Evolutionary conservation across 1,140 invertebrate genomes (phyloP).

Genomic region (Halesus radiatus): DNA sequence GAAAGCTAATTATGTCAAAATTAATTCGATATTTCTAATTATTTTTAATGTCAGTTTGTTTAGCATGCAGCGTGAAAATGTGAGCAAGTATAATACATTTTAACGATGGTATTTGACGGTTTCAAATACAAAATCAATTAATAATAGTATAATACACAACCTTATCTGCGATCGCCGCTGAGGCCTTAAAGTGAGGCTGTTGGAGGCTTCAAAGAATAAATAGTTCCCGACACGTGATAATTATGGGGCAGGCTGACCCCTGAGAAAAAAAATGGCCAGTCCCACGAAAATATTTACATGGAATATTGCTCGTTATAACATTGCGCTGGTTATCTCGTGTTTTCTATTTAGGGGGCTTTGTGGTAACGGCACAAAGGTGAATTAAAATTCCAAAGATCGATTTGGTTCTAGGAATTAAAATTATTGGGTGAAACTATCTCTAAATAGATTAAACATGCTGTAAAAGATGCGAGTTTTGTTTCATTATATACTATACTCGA

Average conservation of each 20-base stretch:
- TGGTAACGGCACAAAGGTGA: no score
- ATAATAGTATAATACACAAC: conserved; percentile 47
- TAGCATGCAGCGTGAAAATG: not conserved
- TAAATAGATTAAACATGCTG: no score
- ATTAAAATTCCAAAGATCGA: no score
- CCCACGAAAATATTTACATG: not conserved
- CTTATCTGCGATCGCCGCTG: conserved; percentile 51
- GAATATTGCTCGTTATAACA: no score
- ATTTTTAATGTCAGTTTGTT: not conserved
- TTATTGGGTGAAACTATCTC: no score
- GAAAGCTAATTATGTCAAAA: no score
- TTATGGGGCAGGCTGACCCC: conserved; percentile 36
- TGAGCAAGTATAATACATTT: not conserved
- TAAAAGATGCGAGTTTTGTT: no score
- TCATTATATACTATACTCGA: no score
- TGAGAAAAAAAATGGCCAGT: not conserved
- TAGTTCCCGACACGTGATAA: conserved; percentile 49
- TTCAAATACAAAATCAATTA: conserved; percentile 50
- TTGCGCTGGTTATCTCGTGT: no score
- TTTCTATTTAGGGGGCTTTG: no score
- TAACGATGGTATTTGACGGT: not conserved
- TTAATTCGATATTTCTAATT: no score
- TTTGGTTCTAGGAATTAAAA: no score
- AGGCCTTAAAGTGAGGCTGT: not conserved
- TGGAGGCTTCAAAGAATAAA: conserved; percentile 40